Evolutionary conservation across 2,113 vertebrate species (phyloP).

Genomic region (Chlamydotis undulata): DNA sequence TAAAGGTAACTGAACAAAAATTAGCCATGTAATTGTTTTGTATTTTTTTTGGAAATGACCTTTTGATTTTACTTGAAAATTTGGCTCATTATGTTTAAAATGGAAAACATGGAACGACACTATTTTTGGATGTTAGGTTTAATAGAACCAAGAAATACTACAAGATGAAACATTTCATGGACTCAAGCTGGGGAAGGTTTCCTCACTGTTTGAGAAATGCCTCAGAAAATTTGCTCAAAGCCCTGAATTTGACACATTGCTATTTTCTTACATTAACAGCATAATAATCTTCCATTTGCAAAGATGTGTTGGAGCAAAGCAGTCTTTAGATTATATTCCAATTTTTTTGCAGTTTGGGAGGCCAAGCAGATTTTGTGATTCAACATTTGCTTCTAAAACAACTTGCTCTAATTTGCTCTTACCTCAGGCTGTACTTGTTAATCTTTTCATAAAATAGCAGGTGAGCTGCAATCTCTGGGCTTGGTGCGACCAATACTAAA

Average conservation of each 20-base stretch:
- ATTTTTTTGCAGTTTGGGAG: background rate
- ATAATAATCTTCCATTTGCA: slow-evolving; percentile 37
- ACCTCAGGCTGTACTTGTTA: background rate
- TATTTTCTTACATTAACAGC: slow-evolving; percentile 12
- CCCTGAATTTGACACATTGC: background rate
- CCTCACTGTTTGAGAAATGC: background rate
- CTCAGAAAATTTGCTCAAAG: background rate
- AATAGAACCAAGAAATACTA: background rate
- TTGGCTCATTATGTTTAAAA: background rate
- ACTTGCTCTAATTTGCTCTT: background rate
- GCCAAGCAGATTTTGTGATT: background rate
- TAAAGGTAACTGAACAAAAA: background rate
- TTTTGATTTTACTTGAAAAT: background rate
- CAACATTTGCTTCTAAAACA: background rate
- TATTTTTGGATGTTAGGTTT: background rate
- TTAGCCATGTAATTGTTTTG: background rate
- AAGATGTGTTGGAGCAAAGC: background rate
- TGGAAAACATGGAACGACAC: background rate
- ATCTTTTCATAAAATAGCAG: background rate
- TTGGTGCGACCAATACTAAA: background rate
- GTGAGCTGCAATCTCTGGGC: background rate
- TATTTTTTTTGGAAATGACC: background rate
- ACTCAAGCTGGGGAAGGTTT: background rate
- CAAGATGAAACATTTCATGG: background rate
- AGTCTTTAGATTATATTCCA: slow-evolving; percentile 3